phyloP scores from a whole-genome alignment of 30 jellyfish, hydroid and myxozoan genomes.

The Nemopilema nomurai region DNA sequence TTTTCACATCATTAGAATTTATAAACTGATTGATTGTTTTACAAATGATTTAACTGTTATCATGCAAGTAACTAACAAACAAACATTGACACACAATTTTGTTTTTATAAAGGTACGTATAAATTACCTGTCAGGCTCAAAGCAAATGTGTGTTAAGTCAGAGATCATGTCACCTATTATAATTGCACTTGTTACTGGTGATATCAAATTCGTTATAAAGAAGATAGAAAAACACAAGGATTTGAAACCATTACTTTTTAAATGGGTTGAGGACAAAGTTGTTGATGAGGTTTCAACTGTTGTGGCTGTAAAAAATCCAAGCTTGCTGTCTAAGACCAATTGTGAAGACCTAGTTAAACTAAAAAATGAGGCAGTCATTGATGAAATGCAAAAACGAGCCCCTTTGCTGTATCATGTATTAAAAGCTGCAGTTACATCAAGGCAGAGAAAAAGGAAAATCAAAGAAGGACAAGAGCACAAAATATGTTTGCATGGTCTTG shows the following conservation, averaged over 20 bases:
- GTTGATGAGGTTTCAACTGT: conserved; percentile 8
- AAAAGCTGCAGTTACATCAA: conserved; percentile 5
- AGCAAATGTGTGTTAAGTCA: neutral
- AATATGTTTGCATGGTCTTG: conserved; percentile 1
- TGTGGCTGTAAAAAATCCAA: conserved; percentile 21
- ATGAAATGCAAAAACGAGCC: conserved; percentile 18
- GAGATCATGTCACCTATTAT: conserved; percentile 10
- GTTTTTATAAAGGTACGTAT: conserved; percentile 10
- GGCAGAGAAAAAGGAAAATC: conserved; percentile 19
- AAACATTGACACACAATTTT: neutral
- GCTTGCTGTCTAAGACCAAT: conserved; percentile 18
- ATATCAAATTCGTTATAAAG: neutral
- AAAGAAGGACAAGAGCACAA: conserved; percentile 2
- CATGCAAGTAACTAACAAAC: neutral
- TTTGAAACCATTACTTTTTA: neutral
- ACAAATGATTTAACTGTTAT: neutral
- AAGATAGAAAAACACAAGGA: conserved; percentile 2
- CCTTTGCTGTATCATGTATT: conserved; percentile 1
- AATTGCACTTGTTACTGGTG: conserved; percentile 17
- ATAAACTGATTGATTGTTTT: neutral
- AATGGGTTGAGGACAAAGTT: conserved; percentile 21
- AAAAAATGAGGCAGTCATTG: neutral
- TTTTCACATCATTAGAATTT: neutral
- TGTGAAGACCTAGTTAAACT: conserved; percentile 5
- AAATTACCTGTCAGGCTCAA: conserved; percentile 15